Base-by-base conservation (phyloP, 2,797 vertebrate species). In the Aselliscus stoliczkanus region DNA sequence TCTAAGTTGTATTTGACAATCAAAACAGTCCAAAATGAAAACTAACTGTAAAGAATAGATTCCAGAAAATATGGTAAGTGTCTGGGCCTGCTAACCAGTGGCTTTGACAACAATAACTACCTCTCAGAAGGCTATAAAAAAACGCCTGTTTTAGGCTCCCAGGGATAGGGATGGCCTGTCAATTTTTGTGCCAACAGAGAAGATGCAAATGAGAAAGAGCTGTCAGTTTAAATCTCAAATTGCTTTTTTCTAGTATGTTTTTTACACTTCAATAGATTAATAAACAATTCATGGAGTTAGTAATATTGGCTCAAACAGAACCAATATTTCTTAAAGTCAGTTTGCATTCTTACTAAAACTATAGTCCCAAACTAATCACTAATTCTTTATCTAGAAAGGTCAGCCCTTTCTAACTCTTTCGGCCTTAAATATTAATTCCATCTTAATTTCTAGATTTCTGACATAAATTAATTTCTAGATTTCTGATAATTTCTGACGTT, bases 301-400 rank as follows among this genome's bases (percentile, higher is more conserved):
- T 12, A 83, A 23, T 69, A 87, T 92, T 94, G 94, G 65, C 70
- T 92, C 37, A 94, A 91, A 72, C 4, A 80, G n/a, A 44, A 87
- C 23, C 60, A 67, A 7, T 52, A 64, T 25, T 96, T 92, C 64
- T 93, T 58, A 93, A 85, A 88, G 91, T 77, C 31, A 80, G 21
- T 81, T 69, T 91, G 47, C 3, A 29, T 65, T 89, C 69, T 82
- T 64, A 67, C 4, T 31, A 75, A 90, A 94, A 83, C 29, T 37
- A 85, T 2, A 86, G 6, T 34, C 18, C 9, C 17, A 47, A 88
- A 81, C 21, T 29, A 60, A 90, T 69, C 34, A n/a, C 12, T 7
- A n/a, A 54, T 44, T 62, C 60, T 87, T 62, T 69, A 54, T 44
- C 62, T 77, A 31, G 37, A 85, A 86, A 94, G 37, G 12, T 31